Percentiles rank a stretch among this genome's conserved stretches.
phyloP scores from a whole-genome alignment of 1,140 invertebrate genomes.

The Triops cancriformis region DNA sequence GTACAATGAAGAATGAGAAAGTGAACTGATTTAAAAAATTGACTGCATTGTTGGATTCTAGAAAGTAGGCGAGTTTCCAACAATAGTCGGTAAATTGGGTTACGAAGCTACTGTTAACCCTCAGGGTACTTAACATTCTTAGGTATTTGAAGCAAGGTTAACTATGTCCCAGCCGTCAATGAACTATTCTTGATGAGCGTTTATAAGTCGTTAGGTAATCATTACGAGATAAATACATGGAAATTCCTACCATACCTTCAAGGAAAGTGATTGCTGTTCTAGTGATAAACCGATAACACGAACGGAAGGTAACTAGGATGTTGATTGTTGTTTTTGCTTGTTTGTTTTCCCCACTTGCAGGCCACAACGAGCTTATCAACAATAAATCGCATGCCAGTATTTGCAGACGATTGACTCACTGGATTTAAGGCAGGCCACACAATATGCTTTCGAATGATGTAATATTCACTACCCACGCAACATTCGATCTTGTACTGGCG shows the following conservation, averaged over 20 bases:
- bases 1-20: neutral
- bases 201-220: too few species aligned
- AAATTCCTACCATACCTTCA: neutral
- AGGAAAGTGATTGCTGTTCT: neutral
- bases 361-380: neutral
- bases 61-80: neutral
- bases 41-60: neutral
- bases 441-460: too few species aligned
- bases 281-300: neutral
- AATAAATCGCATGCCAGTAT: neutral
- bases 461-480: too few species aligned
- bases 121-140: too few species aligned
- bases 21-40: neutral
- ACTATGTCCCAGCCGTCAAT: too few species aligned
- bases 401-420: too few species aligned
- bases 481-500: neutral
- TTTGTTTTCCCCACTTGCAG: neutral
- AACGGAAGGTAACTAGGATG: neutral
- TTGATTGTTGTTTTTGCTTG: neutral
- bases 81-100: neutral
- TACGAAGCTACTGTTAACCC: too few species aligned
- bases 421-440: too few species aligned
- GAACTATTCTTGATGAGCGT: too few species aligned
- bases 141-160: too few species aligned
- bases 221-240: too few species aligned